Percentiles rank a stretch among this genome's conserved stretches.
These are phyloP conservation scores for Vanessa tameamea DNA, from an alignment of 1,140 invertebrate species.

Conservation along the genomic window DNA sequence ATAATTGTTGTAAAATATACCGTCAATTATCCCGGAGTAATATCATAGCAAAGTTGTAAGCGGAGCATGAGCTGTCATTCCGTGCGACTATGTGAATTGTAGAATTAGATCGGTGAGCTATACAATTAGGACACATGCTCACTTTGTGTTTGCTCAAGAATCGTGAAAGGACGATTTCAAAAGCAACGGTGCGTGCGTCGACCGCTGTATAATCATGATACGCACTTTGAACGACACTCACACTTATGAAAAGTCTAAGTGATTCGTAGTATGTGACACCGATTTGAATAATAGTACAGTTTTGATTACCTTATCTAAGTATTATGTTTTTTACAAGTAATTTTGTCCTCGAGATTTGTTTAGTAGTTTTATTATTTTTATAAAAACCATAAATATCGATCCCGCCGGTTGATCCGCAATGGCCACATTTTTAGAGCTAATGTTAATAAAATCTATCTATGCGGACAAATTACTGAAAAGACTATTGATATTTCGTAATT, in stretches of 20 bases:
- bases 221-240: conserved; percentile 10
- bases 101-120: conserved; percentile 38
- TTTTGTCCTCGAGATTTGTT: too few species aligned
- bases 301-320: too few species aligned
- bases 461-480: too few species aligned
- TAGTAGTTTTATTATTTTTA: too few species aligned
- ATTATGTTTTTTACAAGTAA: too few species aligned
- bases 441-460: too few species aligned
- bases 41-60: conserved; percentile 36
- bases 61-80: conserved; percentile 43
- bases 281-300: not conserved
- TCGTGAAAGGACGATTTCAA: conserved; percentile 51
- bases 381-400: too few species aligned
- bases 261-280: not conserved
- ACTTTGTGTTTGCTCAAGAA: conserved; percentile 57
- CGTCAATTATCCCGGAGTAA: conserved; percentile 34
- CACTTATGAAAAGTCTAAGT: conserved; percentile 15
- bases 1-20: conserved; percentile 21
- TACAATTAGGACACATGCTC: conserved; percentile 52
- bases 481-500: too few species aligned
- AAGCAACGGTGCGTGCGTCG: conserved; percentile 45
- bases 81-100: conserved; percentile 41
- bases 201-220: conserved; percentile 18
- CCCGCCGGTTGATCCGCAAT: too few species aligned
- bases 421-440: too few species aligned